Conservation (phyloP, 2,113 vertebrate genomes). For the Pomatostomus ruficeps region DNA sequence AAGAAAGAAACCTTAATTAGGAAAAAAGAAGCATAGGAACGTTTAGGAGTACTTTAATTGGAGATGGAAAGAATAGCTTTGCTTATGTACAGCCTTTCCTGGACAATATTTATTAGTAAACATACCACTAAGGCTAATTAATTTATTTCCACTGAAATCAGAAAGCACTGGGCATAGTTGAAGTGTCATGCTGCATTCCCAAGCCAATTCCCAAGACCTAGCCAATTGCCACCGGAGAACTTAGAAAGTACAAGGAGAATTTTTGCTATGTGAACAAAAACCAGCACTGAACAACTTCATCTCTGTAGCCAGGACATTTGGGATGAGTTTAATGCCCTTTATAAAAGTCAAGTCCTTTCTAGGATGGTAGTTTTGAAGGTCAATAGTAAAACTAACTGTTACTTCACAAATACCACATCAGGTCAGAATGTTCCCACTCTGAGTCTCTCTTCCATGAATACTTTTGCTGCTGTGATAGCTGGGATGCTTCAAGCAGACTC, state of each 20-base stretch:
- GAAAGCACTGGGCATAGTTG: background rate
- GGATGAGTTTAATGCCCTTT: background rate
- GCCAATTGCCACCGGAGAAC: background rate
- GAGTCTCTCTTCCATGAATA: background rate
- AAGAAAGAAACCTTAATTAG: background rate
- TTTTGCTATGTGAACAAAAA: background rate
- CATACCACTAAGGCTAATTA: background rate
- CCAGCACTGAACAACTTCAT: background rate
- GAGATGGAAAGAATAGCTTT: background rate
- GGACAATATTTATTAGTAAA: background rate
- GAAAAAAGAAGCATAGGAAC: background rate
- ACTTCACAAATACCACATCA: background rate
- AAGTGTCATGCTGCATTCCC: background rate
- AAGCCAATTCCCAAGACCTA: background rate
- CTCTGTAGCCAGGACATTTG: background rate
- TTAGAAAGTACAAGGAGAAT: background rate
- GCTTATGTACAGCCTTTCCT: background rate
- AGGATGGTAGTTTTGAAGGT: background rate
- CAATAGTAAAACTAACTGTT: background rate
- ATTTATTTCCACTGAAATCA: background rate
- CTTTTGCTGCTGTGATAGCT: background rate
- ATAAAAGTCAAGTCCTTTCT: background rate
- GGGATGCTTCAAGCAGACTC: background rate
- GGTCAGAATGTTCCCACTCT: background rate
- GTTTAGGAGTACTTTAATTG: background rate